Evolutionary conservation across 2,797 vertebrate genomes (phyloP), one percentile per base, ranked within the genome.

Genomic region (Cygnus olor): DNA sequence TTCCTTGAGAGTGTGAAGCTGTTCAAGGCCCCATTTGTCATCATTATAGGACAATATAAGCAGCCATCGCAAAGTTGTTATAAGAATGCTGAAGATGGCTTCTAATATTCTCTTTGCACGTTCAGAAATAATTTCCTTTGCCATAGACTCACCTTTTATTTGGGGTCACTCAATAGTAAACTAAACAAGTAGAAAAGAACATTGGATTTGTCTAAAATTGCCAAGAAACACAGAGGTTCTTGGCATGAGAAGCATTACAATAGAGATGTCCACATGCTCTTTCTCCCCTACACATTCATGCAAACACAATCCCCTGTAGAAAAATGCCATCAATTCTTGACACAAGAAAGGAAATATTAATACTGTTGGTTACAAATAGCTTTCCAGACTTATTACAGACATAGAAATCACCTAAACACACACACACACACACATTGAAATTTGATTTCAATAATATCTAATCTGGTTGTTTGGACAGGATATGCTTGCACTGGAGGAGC

Each of bases 21-120:
- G 96, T 97, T 97, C 71, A 96, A 95, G 83, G 71, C 68, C 93
- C 96, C 96, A 97, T 98, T 98, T 98, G 96, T 98, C 98, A 98
- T 98, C 97, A 97, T 98, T 98, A 98, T 94, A 97, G 98, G 97
- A 98, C 97, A 98, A 97, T 97, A 97, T 92, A 96, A 98, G 97
- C 97, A 97, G 97, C 97, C 97, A 96, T 98, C 98, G 97, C 97
- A 97, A 98, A 97, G 96, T 97, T 97, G 98, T 98, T 98, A 98
- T 97, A 96, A 98, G 98, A 98, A 98, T 98, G 98, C 98, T 98
- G 97, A 98, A 98, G 98, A 98, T 95, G 97, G 98, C 98, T 98
- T 98, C 98, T 97, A 97, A 98, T 98, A 98, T 98, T 98, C 97
- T 98, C 97, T 98, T 98, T 97, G 97, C 89, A 94, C 80, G 85